These are phyloP conservation scores for Carlito syrichta DNA, from an alignment of 2,113 vertebrate genomes.

Conservation along the genomic window DNA sequence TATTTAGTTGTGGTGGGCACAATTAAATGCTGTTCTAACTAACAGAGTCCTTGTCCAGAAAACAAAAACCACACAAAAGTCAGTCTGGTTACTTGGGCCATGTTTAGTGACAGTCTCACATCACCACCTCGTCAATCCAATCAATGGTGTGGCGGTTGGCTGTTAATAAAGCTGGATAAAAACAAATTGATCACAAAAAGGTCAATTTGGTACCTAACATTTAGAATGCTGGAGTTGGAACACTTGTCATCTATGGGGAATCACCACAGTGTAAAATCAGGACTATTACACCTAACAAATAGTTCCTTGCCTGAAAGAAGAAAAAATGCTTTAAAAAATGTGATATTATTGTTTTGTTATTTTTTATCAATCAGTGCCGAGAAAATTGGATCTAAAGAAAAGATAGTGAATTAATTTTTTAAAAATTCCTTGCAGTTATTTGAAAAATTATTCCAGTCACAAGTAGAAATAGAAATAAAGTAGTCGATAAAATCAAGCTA, in stretches of 20 bases:
- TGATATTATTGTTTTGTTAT: not conserved
- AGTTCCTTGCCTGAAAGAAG: not conserved
- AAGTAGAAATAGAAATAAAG: not conserved
- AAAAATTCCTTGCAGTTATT: not conserved
- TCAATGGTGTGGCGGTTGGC: not conserved
- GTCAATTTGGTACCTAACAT: slow-evolving; percentile 6
- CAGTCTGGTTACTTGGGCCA: not conserved
- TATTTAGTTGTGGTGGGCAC: not conserved
- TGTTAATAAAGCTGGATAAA: slow-evolving; percentile 17
- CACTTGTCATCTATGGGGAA: not conserved
- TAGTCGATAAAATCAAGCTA: not conserved
- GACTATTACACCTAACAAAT: not conserved
- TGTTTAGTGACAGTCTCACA: not conserved
- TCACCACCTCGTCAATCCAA: not conserved
- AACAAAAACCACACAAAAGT: slow-evolving; percentile 26
- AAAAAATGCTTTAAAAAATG: not conserved
- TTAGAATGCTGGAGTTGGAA: not conserved
- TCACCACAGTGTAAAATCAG: not conserved
- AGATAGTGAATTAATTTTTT: not conserved
- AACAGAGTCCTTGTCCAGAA: slow-evolving; percentile 9
- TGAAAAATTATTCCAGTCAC: not conserved
- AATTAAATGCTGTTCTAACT: not conserved
- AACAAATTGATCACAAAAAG: slow-evolving; percentile 42
- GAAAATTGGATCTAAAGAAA: not conserved
- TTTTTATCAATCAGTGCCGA: not conserved